Percentiles rank a stretch among this genome's conserved stretches.
These are phyloP conservation scores for Semaprochilodus insignis DNA, from an alignment of 2,797 vertebrate genomes.

Conservation along the genomic window DNA sequence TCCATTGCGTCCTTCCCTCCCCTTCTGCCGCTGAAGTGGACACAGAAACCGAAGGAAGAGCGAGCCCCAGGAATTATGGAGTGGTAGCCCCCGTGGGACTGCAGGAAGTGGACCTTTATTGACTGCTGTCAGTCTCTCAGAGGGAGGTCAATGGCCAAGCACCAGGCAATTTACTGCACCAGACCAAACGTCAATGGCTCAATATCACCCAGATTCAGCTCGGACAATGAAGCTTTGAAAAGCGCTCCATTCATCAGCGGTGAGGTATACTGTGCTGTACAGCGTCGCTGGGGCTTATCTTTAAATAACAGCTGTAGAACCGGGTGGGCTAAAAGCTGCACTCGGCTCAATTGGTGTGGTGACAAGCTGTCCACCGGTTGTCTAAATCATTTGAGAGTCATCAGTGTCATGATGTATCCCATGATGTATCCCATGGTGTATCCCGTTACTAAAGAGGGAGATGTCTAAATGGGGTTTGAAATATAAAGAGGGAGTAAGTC, in stretches of 20 bases:
- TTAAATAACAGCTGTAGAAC: slow-evolving; percentile 59
- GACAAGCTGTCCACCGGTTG: slow-evolving; percentile 58
- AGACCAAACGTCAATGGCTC: slow-evolving; percentile 54
- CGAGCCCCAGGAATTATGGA: slow-evolving; percentile 48
- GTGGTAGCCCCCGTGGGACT: slow-evolving; percentile 47
- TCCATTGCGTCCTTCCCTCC: slow-evolving; percentile 27
- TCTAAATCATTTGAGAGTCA: slow-evolving; percentile 55
- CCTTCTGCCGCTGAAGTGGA: slow-evolving; percentile 34
- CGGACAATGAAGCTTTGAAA: slow-evolving; percentile 33
- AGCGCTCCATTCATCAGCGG: slow-evolving; percentile 38
- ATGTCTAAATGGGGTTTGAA: slow-evolving; percentile 54
- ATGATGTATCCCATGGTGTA: slow-evolving; percentile 40
- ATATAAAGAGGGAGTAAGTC: slow-evolving; percentile 46
- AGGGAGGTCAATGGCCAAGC: slow-evolving; percentile 58
- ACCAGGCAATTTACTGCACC: slow-evolving; percentile 58
- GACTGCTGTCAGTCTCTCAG: slow-evolving; percentile 59
- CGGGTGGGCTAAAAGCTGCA: slow-evolving; percentile 46
- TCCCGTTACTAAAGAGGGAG: slow-evolving; percentile 48
- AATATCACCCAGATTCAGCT: slow-evolving; percentile 43
- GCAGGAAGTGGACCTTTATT: slow-evolving; percentile 52
- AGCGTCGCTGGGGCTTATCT: slow-evolving; percentile 49
- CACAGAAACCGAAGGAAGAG: slow-evolving; percentile 42
- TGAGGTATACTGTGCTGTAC: neutral
- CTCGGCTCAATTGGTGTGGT: slow-evolving; percentile 49
- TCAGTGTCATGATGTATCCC: slow-evolving; percentile 52